phyloP scores from a whole-genome alignment of 2,888 invertebrate genomes.

The Apantesis nais region DNA sequence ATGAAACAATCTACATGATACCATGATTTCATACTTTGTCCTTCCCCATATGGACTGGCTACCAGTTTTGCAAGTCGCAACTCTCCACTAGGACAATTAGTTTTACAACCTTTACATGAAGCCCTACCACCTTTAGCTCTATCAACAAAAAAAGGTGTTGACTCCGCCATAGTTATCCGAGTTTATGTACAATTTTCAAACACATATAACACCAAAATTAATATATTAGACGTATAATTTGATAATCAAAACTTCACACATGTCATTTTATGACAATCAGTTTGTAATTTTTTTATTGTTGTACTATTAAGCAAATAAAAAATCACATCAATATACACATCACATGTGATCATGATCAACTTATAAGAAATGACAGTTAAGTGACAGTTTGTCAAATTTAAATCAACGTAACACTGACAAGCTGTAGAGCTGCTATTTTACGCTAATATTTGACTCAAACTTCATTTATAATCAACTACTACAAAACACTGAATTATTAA shows the following conservation, averaged over 20 bases:
- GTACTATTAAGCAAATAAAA: neutral
- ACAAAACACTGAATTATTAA: neutral
- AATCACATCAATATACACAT: neutral
- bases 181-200: neutral
- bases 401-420: neutral
- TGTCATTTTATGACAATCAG: neutral
- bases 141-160: constrained; percentile 88
- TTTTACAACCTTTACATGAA: constrained; percentile 94
- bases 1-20: constrained; percentile 92
- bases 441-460: neutral
- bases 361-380: neutral
- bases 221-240: neutral
- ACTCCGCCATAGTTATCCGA: constrained; percentile 44
- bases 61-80: constrained; percentile 92
- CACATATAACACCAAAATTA: neutral
- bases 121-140: constrained; percentile 93
- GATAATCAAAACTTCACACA: neutral
- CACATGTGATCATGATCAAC: neutral
- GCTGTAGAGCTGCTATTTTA: neutral
- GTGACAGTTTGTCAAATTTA: neutral
- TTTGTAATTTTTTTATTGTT: neutral
- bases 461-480: neutral
- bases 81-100: constrained; percentile 89
- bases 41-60: constrained; percentile 91
- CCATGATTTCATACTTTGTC: constrained; percentile 93